phyloP scores from a whole-genome alignment of 2,113 vertebrate genomes.

The Himantopus leucocephalus region DNA sequence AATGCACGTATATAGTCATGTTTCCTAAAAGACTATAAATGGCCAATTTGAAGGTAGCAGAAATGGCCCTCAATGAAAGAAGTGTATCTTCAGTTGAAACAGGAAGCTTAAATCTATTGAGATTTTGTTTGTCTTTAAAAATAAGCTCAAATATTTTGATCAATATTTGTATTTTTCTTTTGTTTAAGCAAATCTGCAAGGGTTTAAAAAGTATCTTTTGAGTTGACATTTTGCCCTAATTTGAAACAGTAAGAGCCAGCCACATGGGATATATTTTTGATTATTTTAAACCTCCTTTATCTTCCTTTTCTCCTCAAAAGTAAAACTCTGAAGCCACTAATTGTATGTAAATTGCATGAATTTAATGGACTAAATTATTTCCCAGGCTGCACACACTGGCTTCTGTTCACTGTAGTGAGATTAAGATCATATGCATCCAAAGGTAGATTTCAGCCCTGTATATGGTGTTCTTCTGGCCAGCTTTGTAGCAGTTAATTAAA shows the following conservation, averaged over 20 bases:
- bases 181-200: not conserved
- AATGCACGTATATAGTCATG: not conserved
- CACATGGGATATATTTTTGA: not conserved
- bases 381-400: not conserved
- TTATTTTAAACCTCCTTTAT: not conserved
- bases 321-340: not conserved
- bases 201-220: not conserved
- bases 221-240: not conserved
- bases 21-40: not conserved
- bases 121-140: not conserved
- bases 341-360: not conserved
- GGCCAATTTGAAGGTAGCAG: not conserved
- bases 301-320: not conserved
- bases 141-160: not conserved
- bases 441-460: not conserved
- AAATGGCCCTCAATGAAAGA: not conserved
- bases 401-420: not conserved
- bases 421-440: not conserved
- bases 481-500: slow-evolving; percentile 5
- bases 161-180: not conserved
- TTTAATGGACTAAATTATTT: slow-evolving; percentile 19
- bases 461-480: not conserved
- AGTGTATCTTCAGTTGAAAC: not conserved
- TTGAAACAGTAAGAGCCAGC: not conserved
- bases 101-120: not conserved